These are phyloP conservation scores for Augochlorella aurata DNA, from an alignment of 2,888 invertebrate species.

Conservation along the genomic window DNA sequence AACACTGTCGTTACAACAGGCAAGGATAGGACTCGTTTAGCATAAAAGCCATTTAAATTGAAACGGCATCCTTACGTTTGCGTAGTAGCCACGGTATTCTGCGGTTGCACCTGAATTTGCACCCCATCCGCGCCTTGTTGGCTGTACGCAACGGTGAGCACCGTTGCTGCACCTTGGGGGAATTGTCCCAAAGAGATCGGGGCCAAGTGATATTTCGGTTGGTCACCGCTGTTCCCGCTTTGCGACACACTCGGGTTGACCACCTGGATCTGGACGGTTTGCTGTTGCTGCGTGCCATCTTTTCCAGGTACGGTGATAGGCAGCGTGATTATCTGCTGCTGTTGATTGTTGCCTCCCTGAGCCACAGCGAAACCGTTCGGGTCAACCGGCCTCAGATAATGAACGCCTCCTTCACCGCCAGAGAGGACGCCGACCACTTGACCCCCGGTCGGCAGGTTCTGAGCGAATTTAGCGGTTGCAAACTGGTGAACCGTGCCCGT, in stretches of 20 bases:
- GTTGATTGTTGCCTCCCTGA: conserved; percentile 81
- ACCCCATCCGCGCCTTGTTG: conserved; percentile 84
- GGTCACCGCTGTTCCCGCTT: conserved; percentile 83
- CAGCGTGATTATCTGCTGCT: conserved; percentile 89
- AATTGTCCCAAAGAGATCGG: conserved; percentile 90
- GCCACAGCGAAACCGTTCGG: conserved; percentile 82
- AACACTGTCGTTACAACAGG: too few species aligned
- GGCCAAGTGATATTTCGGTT: conserved; percentile 89
- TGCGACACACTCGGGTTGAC: conserved; percentile 84
- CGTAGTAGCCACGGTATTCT: conserved; percentile 80
- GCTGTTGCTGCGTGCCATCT: conserved; percentile 86
- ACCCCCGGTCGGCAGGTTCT: conserved; percentile 87
- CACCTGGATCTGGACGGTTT: conserved; percentile 91
- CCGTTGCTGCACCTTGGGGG: conserved; percentile 88
- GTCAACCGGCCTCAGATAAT: conserved; percentile 88
- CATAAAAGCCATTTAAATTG: background rate
- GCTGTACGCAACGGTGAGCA: conserved; percentile 89
- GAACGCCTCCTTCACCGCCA: conserved; percentile 88
- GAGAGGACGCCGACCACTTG: conserved; percentile 89
- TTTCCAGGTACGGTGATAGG: conserved; percentile 91
- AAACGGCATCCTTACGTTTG: conserved; percentile 76
- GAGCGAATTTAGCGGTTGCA: conserved; percentile 87
- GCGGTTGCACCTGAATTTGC: conserved; percentile 80
- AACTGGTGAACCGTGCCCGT: conserved; percentile 85
- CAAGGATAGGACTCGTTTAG: background rate